phyloP scores from a whole-genome alignment of 2,113 vertebrate species.

The Ranitomeya imitator region DNA sequence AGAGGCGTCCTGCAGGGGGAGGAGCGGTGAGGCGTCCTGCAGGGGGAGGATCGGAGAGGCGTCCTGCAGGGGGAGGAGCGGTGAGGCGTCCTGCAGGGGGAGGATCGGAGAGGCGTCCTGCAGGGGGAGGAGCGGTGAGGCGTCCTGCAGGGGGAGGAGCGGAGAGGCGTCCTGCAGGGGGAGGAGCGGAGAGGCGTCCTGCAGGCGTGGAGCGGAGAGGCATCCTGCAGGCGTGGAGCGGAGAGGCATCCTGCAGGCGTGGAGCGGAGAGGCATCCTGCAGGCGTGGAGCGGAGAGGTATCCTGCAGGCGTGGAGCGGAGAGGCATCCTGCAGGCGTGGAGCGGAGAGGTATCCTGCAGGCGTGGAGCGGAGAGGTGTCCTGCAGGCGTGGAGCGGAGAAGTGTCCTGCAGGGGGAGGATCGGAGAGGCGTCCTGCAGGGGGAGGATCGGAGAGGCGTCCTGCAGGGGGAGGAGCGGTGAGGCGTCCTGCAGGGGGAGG shows the following conservation, averaged over 20 bases:
- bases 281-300: too few relatives aligned
- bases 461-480: background rate
- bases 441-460: too few relatives aligned
- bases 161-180: background rate
- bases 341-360: too few relatives aligned
- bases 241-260: background rate
- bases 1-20: background rate
- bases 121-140: background rate
- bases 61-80: background rate
- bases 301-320: too few relatives aligned
- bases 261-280: too few relatives aligned
- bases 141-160: background rate
- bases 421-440: too few relatives aligned
- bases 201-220: background rate
- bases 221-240: background rate
- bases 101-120: background rate
- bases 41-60: background rate
- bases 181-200: background rate
- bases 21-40: background rate
- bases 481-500: too few relatives aligned
- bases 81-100: background rate
- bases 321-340: fast-evolving
- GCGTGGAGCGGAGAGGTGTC: too few relatives aligned
- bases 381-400: too few relatives aligned
- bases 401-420: too few relatives aligned